Conservation (phyloP, 2,888 invertebrate species). For the Gymnocheta viridis region DNA sequence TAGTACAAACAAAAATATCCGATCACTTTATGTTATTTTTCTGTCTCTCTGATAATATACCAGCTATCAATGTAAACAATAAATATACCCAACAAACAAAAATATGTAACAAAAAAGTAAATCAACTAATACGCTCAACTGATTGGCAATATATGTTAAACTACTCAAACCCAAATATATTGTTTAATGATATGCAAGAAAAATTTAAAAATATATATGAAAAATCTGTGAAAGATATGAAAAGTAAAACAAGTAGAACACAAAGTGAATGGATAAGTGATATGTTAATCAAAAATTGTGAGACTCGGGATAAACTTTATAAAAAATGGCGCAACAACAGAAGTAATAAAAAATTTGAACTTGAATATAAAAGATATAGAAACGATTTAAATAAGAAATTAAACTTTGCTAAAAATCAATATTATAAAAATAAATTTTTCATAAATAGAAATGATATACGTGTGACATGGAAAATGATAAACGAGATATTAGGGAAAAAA, state of each 20-base stretch:
- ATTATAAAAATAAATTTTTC: slow-evolving; percentile 37
- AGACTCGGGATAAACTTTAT: too few relatives aligned
- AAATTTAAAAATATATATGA: neutral
- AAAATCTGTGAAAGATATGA: neutral
- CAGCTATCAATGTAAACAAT: neutral
- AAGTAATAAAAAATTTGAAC: too few relatives aligned
- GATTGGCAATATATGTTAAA: neutral
- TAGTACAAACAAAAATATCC: too few relatives aligned
- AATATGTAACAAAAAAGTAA: neutral
- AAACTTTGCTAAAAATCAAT: neutral
- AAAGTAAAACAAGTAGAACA: neutral
- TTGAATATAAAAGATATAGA: too few relatives aligned
- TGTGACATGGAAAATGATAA: slow-evolving; percentile 44
- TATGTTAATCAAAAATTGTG: too few relatives aligned
- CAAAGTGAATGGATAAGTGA: slow-evolving; percentile 24
- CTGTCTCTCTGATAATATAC: too few relatives aligned
- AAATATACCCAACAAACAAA: neutral
- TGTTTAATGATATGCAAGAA: too few relatives aligned
- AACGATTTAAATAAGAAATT: too few relatives aligned
- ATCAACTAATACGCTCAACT: neutral
- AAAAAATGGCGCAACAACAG: too few relatives aligned
- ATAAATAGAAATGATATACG: slow-evolving; percentile 22
- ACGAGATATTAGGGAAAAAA: slow-evolving; percentile 55
- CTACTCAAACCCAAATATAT: neutral
- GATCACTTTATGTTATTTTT: too few relatives aligned